A percentile compares a stretch with the other conserved stretches of the same genome.
These are phyloP conservation scores for Parauchenoglanis punctatus DNA, from an alignment of 2,797 vertebrate genomes.

Conservation along the genomic window DNA sequence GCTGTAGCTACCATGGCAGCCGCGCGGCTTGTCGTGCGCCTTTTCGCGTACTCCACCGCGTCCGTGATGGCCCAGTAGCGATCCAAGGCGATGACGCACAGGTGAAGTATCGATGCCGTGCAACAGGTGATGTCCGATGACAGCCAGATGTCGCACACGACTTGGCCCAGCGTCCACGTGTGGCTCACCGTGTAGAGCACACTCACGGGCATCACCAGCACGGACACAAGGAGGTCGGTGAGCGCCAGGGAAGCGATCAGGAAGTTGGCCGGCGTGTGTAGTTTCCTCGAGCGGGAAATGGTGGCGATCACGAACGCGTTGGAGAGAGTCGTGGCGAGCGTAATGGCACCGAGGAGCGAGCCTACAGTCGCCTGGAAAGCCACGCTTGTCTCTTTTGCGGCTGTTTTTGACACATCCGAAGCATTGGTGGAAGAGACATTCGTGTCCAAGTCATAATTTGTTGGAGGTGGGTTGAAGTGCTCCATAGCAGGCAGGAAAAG, in stretches of 20 bases:
- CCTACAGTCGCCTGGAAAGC: conserved; percentile 74
- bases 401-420: conserved; percentile 52
- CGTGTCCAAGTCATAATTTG: conserved; percentile 47
- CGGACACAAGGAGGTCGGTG: conserved; percentile 95
- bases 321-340: conserved; percentile 90
- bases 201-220: conserved; percentile 96
- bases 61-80: conserved; percentile 98
- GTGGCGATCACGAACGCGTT: conserved; percentile 96
- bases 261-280: conserved; percentile 97
- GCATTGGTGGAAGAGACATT: conserved; percentile 62
- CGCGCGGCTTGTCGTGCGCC: conserved; percentile 88
- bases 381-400: conserved; percentile 62
- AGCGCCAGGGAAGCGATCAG: conserved; percentile 93
- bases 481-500: conserved; percentile 69
- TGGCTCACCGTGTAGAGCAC: conserved; percentile 92
- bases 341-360: conserved; percentile 82
- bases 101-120: conserved; percentile 96
- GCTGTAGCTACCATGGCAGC: conserved; percentile 91
- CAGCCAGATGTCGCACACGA: conserved; percentile 94
- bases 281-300: conserved; percentile 92
- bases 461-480: conserved; percentile 61
- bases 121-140: conserved; percentile 98
- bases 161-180: conserved; percentile 91
- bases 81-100: conserved; percentile 97
- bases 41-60: conserved; percentile 93